Evolutionary conservation across 2,113 vertebrate species (phyloP), one percentile per base, ranked within the genome.

Genomic region (Gallinago paraguaiae): DNA sequence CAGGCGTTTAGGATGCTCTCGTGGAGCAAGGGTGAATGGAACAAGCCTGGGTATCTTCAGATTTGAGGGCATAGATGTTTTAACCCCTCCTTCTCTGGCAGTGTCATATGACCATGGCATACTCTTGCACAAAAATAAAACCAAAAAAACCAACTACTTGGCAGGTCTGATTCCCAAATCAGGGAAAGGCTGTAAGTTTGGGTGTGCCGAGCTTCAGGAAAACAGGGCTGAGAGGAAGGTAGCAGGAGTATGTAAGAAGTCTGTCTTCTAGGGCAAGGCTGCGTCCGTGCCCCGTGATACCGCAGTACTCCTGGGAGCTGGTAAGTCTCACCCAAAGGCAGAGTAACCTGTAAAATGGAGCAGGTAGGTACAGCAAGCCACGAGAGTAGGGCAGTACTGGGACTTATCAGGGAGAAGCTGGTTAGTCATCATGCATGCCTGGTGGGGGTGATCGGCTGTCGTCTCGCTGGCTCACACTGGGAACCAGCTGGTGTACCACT

Each of bases 301-400:
- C 33, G 46, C 54, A 16, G n/a, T 31, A 1, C 45, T 75, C n/a
- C 23, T 4, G 37, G n/a, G 72, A 69, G 41, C 67, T 25, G 2
- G 2, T 10, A 15, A 31, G 20, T 35, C 30, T 53, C n/a, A 3
- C 48, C 7, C 23, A 31, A 46, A 81, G 50, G 19, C 78, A 69
- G 33, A 22, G 4, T 9, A 48, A 69, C 45, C 67, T 27, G 41
- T 0, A 0, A 67, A 70, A 41, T 4, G 13, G 43, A 69, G 22
- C 63, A 11, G 71, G 35, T 18, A 16, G 30, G 39, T 25, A 68
- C 0, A 0, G 56, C 72, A 30, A 28, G 45, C 54, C 19, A 1
- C 7, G 64, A 37, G 45, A 50, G 17, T 2, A 37, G n/a, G 31
- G 25, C 33, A 11, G 31, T 6, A 8, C 28, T 30, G 48, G 51